Percentiles rank a stretch among this genome's conserved stretches.
Conservation (phyloP, 2,113 vertebrate genomes). For the Galemys pyrenaicus region DNA sequence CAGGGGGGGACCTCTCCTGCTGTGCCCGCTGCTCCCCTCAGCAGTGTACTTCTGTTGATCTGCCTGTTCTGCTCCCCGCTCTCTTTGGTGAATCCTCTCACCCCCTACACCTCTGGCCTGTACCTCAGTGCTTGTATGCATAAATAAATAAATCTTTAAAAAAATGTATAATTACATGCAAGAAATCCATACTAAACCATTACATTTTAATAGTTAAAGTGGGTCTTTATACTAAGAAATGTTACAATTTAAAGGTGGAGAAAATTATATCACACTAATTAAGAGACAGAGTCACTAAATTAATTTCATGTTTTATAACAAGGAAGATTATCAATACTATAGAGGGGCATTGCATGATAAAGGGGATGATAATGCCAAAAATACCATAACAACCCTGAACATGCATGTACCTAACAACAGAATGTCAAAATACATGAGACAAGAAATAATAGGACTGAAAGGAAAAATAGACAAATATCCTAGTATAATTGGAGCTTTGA, state of each 20-base stretch:
- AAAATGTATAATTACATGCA: neutral
- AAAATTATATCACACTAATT: neutral
- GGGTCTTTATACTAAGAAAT: neutral
- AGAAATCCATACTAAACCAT: neutral
- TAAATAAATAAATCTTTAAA: no score
- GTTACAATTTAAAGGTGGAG: neutral
- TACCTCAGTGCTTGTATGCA: no score
- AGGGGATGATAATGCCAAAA: neutral
- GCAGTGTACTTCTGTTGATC: no score
- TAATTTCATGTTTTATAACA: neutral
- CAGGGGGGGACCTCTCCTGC: no score
- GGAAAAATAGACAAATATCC: neutral
- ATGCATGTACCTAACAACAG: neutral
- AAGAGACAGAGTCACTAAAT: neutral
- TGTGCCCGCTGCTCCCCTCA: no score
- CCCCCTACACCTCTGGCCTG: no score
- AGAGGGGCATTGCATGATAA: neutral
- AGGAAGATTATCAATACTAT: neutral
- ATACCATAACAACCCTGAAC: neutral
- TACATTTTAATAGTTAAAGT: neutral
- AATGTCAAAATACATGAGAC: neutral
- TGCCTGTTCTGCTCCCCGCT: no score
- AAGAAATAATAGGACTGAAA: neutral
- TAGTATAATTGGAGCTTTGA: neutral
- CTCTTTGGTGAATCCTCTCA: no score